These are phyloP conservation scores for Luffia ferchaultella DNA, from an alignment of 2,888 invertebrate species.

Conservation along the genomic window DNA sequence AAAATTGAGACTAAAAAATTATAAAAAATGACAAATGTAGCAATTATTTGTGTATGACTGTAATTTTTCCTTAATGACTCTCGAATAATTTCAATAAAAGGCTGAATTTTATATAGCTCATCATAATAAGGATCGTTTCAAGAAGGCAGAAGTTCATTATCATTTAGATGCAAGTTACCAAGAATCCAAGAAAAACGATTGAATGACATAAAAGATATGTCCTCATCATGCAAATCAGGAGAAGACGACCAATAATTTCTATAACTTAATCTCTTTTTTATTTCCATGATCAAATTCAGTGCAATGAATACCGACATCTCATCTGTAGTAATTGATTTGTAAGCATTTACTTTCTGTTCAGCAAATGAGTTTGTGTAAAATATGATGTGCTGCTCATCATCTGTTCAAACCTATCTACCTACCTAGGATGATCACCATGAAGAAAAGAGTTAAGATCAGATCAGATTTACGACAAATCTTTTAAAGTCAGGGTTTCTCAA, in stretches of 20 bases:
- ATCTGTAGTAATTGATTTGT: neutral
- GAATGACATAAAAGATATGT: slow-evolving; percentile 1
- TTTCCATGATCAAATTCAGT: neutral
- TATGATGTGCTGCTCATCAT: no score
- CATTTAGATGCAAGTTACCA: slow-evolving; percentile 8
- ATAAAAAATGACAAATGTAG: no score
- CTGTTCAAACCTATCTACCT: no score
- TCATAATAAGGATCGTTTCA: slow-evolving; percentile 8
- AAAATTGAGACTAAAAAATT: no score
- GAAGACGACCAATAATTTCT: slow-evolving; percentile 1
- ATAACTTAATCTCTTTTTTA: slow-evolving; percentile 1
- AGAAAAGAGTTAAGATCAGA: no score
- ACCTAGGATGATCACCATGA: no score
- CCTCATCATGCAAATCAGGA: slow-evolving; percentile 2
- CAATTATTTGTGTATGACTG: slow-evolving; percentile 6
- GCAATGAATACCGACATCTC: slow-evolving; percentile 1
- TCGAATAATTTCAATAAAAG: slow-evolving; percentile 7
- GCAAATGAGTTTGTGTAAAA: no score
- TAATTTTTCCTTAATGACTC: slow-evolving; percentile 6
- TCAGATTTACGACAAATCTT: no score
- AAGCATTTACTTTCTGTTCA: no score
- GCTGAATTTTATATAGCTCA: slow-evolving; percentile 11
- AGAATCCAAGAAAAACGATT: neutral
- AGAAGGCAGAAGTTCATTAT: slow-evolving; percentile 10
- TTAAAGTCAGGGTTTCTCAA: no score